These are phyloP conservation scores for Argyrosomus regius DNA, from an alignment of 2,797 vertebrate genomes.

Conservation along the genomic window DNA sequence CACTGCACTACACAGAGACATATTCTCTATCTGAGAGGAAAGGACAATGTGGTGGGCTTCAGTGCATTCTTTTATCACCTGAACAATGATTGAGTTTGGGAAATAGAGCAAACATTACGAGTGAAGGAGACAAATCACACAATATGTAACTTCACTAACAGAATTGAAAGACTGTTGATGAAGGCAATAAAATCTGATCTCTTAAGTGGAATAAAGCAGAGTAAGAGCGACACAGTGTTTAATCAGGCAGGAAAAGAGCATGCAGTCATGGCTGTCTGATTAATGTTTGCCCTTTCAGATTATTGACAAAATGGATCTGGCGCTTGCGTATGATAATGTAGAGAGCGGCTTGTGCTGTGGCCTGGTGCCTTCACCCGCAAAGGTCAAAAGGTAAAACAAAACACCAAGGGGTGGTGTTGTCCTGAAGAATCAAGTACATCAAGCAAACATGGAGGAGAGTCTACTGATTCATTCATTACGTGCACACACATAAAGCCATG, in stretches of 20 bases:
- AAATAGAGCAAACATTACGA: conserved; percentile 11
- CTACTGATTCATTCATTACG: conserved; percentile 27
- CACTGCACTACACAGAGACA: conserved; percentile 7
- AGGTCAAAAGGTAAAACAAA: conserved; percentile 32
- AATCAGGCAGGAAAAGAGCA: conserved; percentile 74
- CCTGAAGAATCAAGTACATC: conserved; percentile 67
- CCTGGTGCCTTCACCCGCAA: conserved; percentile 9
- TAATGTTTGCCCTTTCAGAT: conserved; percentile 71
- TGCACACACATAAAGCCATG: conserved; percentile 69
- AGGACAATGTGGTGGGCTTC: conserved; percentile 38
- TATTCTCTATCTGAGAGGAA: conserved; percentile 19
- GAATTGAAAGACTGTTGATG: conserved; percentile 11
- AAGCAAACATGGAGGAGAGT: conserved; percentile 6
- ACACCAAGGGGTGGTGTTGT: conserved; percentile 62
- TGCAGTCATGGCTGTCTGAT: conserved; percentile 64
- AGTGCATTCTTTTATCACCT: background rate
- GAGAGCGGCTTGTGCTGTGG: conserved; percentile 33
- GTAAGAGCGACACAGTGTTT: conserved; percentile 62
- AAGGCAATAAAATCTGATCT: conserved; percentile 42
- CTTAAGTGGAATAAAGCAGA: conserved; percentile 42
- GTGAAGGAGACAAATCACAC: background rate
- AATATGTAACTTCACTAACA: background rate
- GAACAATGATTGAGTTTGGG: background rate
- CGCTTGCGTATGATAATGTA: conserved; percentile 44
- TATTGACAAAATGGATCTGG: conserved; percentile 70